Conservation (phyloP, 2,888 invertebrate genomes). For the Uloborus plumipes region DNA sequence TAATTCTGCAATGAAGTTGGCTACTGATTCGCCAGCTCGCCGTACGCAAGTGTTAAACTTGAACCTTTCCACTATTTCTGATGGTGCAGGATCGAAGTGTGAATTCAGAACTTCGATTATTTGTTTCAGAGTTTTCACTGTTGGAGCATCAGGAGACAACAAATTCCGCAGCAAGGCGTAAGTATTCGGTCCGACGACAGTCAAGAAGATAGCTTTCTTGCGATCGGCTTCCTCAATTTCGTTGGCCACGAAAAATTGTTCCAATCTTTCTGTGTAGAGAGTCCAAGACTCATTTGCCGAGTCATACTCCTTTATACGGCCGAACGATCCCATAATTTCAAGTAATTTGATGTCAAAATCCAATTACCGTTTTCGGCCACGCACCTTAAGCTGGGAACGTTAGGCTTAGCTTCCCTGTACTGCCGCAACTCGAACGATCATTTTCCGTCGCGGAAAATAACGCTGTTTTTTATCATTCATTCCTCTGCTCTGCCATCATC, state of each 20-base stretch:
- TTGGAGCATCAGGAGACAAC: neutral
- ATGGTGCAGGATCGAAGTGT: constrained; percentile 11
- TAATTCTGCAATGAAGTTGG: neutral
- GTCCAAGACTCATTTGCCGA: constrained; percentile 3
- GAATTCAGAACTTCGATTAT: neutral
- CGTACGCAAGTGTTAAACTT: neutral
- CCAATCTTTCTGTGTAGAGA: neutral
- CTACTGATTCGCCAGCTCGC: neutral
- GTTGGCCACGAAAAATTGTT: constrained; percentile 16
- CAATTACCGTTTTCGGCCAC: too few relatives aligned
- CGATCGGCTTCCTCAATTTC: neutral
- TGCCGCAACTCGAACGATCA: too few relatives aligned
- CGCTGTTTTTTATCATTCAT: too few relatives aligned
- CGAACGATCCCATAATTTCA: neutral
- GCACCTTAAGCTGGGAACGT: too few relatives aligned
- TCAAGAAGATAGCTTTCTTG: neutral
- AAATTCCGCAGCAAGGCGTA: constrained; percentile 15
- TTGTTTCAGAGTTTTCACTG: neutral
- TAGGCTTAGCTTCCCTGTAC: too few relatives aligned
- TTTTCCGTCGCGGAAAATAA: too few relatives aligned
- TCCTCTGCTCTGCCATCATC: too few relatives aligned
- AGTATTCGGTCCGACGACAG: constrained; percentile 10
- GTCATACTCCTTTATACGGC: neutral
- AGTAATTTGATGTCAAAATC: too few relatives aligned
- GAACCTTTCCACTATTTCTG: neutral